Evolutionary conservation across 2,797 vertebrate species (phyloP), one percentile per base, ranked within the genome.

Genomic region (Pipistrellus pipistrellus): DNA sequence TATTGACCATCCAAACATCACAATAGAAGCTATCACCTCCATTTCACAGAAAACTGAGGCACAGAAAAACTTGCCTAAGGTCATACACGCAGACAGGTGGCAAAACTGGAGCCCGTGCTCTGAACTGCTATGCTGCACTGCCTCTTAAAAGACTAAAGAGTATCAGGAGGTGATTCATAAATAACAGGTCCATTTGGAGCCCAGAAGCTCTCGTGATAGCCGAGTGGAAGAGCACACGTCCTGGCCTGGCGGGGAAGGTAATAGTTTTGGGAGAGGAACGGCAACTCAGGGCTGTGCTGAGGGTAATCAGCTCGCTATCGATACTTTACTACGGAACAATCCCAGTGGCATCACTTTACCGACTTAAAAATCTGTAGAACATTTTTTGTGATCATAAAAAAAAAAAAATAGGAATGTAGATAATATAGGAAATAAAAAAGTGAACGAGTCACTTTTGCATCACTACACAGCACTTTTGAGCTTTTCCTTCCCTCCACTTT

Each of bases 381-480:
- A 85, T 73, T 55, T 48, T 85, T 86, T 51, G 80, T 23, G 35
- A 81, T 81, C 20, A 78, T 75, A n/a, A n/a, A 62, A 81, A 82
- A 82, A 90, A 75, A 27, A 1, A 9, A 44, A 8, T 9, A 68
- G 48, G 83, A 80, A 85, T 84, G 53, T 18, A 96, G 57, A n/a
- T 57, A 59, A 75, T 59, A 23, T 4, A 76, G 57, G 46, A 71
- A 73, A 93, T 32, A 20, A 96, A 75, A 25, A 96, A 75, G 89
- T 14, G 90, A 84, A 85, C 7, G 87, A 66, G 35, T 72, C 27
- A 21, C 77, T 90, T 72, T 18, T 35, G 46, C 81, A 38, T 88
- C 62, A 72, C 38, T 85, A 71, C 8, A 35, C 14, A 62, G 48
- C 30, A 82, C 75, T 62, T 84, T 85, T 32, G 59, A 84, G 35